These are phyloP conservation scores for Maconellicoccus hirsutus DNA, from an alignment of 1,140 invertebrate genomes.

Conservation along the genomic window DNA sequence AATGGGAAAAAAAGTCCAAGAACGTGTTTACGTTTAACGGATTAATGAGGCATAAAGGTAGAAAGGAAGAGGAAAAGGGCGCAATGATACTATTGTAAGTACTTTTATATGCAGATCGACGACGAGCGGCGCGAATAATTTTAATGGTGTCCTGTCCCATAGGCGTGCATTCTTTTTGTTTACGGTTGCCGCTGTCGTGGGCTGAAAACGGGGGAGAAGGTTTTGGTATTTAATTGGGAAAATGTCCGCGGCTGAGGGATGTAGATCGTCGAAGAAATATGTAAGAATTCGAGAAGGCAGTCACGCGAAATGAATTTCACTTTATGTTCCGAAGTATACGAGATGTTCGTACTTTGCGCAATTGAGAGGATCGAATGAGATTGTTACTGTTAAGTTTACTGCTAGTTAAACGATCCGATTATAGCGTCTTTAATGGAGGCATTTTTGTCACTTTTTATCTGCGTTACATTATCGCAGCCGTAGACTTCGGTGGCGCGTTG, in stretches of 20 bases:
- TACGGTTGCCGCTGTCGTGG: too few species aligned
- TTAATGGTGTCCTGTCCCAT: too few species aligned
- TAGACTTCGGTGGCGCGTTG: neutral
- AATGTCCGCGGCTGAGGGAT: too few species aligned
- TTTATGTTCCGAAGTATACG: too few species aligned
- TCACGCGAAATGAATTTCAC: constrained; percentile 1
- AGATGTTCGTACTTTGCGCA: neutral
- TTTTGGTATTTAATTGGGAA: too few species aligned
- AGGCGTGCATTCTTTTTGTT: too few species aligned
- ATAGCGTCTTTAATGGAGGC: neutral
- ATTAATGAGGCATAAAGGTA: too few species aligned
- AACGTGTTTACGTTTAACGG: neutral
- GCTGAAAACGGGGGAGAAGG: too few species aligned
- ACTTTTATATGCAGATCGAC: too few species aligned
- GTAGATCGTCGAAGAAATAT: too few species aligned
- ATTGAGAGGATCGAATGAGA: neutral
- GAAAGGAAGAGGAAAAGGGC: neutral
- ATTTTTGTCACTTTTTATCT: constrained; percentile 6
- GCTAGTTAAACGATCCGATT: constrained; percentile 7
- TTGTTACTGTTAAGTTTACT: neutral
- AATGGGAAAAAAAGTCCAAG: neutral
- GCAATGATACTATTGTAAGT: neutral
- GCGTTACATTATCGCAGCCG: neutral
- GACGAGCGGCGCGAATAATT: too few species aligned
- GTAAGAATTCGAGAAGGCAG: neutral